phyloP scores from a whole-genome alignment of 2,113 vertebrate species.

The Fulica atra region DNA sequence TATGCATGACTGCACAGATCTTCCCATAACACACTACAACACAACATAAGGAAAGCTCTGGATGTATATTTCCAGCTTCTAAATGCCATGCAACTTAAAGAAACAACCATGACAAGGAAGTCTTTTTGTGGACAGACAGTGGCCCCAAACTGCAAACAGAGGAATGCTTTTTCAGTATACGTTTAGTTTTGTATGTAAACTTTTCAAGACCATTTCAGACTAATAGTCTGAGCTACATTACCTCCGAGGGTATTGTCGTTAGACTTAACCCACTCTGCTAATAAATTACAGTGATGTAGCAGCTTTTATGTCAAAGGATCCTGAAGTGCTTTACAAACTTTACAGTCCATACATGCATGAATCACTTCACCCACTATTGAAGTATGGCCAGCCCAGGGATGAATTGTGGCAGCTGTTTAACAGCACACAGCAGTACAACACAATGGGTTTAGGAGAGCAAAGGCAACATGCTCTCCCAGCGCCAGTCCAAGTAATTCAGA shows the following conservation, averaged over 20 bases:
- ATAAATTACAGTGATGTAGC: conserved; percentile 68
- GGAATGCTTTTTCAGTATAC: conserved; percentile 25
- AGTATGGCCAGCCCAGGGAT: conserved; percentile 53
- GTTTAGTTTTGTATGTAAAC: conserved; percentile 53
- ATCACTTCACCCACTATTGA: conserved; percentile 68
- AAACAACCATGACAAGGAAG: conserved; percentile 32
- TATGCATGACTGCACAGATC: neutral
- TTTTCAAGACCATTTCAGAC: conserved; percentile 58
- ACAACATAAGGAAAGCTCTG: neutral
- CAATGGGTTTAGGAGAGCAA: conserved; percentile 55
- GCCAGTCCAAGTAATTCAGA: conserved; percentile 41
- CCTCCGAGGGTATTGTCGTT: conserved; percentile 47
- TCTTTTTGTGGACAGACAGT: conserved; percentile 40
- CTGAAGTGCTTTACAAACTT: conserved; percentile 69
- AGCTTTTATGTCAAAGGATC: conserved; percentile 62
- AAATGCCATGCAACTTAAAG: neutral
- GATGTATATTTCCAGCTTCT: neutral
- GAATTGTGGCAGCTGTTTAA: conserved; percentile 70
- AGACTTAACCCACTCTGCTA: conserved; percentile 28
- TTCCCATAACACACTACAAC: neutral
- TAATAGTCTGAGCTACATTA: conserved; percentile 35
- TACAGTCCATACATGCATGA: conserved; percentile 65
- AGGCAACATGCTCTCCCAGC: conserved; percentile 44
- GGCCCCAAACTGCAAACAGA: conserved; percentile 41
- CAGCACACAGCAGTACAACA: conserved; percentile 45